Evolutionary conservation across 1,140 invertebrate species (phyloP), one percentile per base, ranked within the genome.

Genomic region (Asbolus verrucosus): DNA sequence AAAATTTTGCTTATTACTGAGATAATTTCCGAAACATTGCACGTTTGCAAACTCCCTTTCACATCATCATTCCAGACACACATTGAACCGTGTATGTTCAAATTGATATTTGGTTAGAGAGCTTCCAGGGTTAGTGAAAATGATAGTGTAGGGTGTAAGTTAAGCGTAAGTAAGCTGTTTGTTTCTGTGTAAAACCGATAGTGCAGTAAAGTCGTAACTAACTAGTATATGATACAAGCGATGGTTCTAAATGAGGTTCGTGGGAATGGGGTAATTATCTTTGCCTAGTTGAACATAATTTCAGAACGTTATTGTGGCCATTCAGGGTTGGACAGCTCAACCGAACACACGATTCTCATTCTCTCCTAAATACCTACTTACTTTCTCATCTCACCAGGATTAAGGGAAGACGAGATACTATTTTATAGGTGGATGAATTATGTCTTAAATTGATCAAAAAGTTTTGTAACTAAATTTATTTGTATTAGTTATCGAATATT

Each of bases 201-300:
- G 18, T 46, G 41, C 41, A 46, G 18, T 30, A 19, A 46, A 18
- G 18, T 46, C 15, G 39, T 15, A 15, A 15, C 39, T 41, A 1
- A 41, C 2, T 6, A n/a, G 14, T 27, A 27, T 54, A 21, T 9
- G 46, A 54, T 54, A 13, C 21, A 54, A 54, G 19, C 27, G 27
- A 54, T 21, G 2, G 46, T 54, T 27, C 11, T 27, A 13, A 54
- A 54, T 14, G 46, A 15, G 46, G 27, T 54, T 54, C 2, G 19
- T 54, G 21, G 46, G 21, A 24, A 21, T 54, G 46, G 13, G 21
- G 21, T 54, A 54, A 30, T 54, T 54, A 54, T 24, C 46, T 14
- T 54, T 54, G 21, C 19, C 46, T 30, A 54, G 46, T 54, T 54
- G 46, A 54, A 54, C 21, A 54, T 54, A 19, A 54, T 54, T 54